Conservation (phyloP, 2,797 vertebrate genomes). For the Cyclura pinguis region DNA sequence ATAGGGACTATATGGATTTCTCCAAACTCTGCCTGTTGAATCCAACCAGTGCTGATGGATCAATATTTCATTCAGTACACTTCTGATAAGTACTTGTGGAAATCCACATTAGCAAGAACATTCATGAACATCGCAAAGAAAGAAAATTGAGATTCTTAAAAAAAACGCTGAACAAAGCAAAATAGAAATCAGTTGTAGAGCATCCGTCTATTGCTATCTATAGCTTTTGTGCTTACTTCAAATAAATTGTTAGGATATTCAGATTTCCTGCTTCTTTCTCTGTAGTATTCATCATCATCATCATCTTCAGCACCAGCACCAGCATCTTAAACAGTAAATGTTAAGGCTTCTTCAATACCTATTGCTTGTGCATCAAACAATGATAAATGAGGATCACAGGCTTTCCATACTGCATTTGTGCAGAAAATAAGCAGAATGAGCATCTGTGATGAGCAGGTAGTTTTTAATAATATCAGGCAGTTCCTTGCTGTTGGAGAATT, state of each 20-base stretch:
- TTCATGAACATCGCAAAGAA: neutral
- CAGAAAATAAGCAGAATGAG: constrained; percentile 61
- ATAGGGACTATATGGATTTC: too few species aligned
- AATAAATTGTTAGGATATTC: too few species aligned
- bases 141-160: neutral
- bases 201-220: too few species aligned
- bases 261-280: too few species aligned
- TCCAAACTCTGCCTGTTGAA: neutral
- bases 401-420: constrained; percentile 49
- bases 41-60: neutral
- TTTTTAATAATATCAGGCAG: constrained; percentile 75
- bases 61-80: neutral
- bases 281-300: neutral
- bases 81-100: neutral
- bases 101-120: neutral
- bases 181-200: too few species aligned
- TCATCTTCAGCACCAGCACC: constrained; percentile 26
- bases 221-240: too few species aligned
- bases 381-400: constrained; percentile 49
- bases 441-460: constrained; percentile 71
- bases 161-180: neutral
- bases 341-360: constrained; percentile 49
- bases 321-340: constrained; percentile 43
- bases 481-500: constrained; percentile 74
- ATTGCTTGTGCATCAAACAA: constrained; percentile 53